Base-by-base conservation (phyloP, 2,113 vertebrate genomes). In the Trochalopteron elliotii region DNA sequence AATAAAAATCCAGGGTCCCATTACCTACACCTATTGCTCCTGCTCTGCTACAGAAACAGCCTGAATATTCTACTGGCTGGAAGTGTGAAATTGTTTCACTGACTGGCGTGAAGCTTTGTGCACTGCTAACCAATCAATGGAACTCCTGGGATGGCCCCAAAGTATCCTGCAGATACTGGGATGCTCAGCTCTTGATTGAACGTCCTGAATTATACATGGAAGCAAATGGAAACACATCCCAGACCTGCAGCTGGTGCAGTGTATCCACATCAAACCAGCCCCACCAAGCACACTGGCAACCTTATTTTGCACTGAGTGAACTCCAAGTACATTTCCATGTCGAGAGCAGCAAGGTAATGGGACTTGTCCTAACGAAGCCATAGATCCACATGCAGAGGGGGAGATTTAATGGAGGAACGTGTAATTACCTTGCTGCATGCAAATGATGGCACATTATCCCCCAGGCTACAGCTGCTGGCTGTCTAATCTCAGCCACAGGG, bases 401-500 rank as follows among this genome's bases (percentile, higher is more conserved):
- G 82, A 96, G 95, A 85, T 92, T 91, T 91, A 96, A 83, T 80
- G 76, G 81, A 90, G 35, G 74, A 68, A 69, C 22, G n/a, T 82
- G 89, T 96, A 93, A 96, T 95, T 97, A 95, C 91, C 91, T 85
- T 65, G 74, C 84, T 79, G 78, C 74, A 94, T 96, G 94, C 91
- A 96, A 96, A 97, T 96, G 65, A 80, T 18, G 70, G 60, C 44
- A 70, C 70, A 60, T 86, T 94, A 96, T 8, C 47, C 90, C 53
- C 60, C 69, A 86, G 88, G 83, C 87, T 83, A n/a, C 79, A 56
- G 35, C 52, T 56, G 39, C 88, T 92, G 92, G 82, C 90, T 92
- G 92, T 90, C 88, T 93, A 80, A 96, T 88, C 87, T 88, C 64
- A 95, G 76, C 90, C 79, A 70, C 86, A 57, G 92, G 78, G 87